Evolutionary conservation across 2,888 invertebrate genomes (phyloP).

Genomic region (Acleris cristana): DNA sequence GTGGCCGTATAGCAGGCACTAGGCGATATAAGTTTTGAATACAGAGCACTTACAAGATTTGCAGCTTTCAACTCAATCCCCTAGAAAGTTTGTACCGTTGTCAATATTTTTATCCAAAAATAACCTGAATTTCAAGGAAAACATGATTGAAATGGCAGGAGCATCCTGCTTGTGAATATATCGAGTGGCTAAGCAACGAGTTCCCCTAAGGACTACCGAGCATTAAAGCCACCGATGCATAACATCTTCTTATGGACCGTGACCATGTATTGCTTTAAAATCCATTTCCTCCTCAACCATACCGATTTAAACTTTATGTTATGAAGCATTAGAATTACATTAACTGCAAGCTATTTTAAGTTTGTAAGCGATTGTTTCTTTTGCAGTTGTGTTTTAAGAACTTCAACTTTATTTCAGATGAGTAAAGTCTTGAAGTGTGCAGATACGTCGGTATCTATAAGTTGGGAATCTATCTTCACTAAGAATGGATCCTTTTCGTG

Average conservation of each 20-base stretch:
- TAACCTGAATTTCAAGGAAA: slow-evolving; percentile 23
- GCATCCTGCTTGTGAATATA: slow-evolving; percentile 37
- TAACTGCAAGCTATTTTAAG: neutral
- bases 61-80: too few relatives aligned
- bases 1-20: too few relatives aligned
- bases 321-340: neutral
- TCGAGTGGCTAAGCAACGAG: slow-evolving; percentile 26
- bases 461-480: slow-evolving; percentile 22
- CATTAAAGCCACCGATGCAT: slow-evolving; percentile 35
- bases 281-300: neutral
- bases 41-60: too few relatives aligned
- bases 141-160: slow-evolving; percentile 37
- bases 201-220: slow-evolving; percentile 28
- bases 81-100: too few relatives aligned
- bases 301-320: slow-evolving; percentile 1
- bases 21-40: too few relatives aligned
- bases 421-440: neutral
- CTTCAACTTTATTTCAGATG: slow-evolving; percentile 1
- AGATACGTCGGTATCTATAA: slow-evolving; percentile 6
- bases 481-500: slow-evolving; percentile 20
- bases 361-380: slow-evolving; percentile 1
- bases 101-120: slow-evolving; percentile 23
- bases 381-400: slow-evolving; percentile 3
- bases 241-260: slow-evolving; percentile 34
- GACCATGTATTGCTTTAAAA: slow-evolving; percentile 27